A percentile compares a stretch with the other conserved stretches of the same genome.
phyloP scores from a whole-genome alignment of 2,888 invertebrate genomes.

The Chymomyza amoena region DNA sequence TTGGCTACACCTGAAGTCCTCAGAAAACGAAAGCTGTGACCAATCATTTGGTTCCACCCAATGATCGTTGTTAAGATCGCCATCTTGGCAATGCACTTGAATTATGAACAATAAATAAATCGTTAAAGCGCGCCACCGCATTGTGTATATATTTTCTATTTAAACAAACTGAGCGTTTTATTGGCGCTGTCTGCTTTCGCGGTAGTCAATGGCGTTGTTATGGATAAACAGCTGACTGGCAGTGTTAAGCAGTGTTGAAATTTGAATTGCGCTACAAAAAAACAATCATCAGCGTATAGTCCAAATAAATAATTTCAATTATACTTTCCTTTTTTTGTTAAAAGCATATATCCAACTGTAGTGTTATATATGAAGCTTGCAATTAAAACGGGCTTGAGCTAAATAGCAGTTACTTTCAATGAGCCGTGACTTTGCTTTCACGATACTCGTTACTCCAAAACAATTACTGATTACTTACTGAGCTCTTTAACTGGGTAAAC shows the following conservation, averaged over 20 bases:
- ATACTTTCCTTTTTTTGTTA: too few species aligned
- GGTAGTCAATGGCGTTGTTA: conserved; percentile 45
- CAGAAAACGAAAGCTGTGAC: conserved; percentile 19
- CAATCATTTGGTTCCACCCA: conserved; percentile 49
- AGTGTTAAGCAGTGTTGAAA: neutral
- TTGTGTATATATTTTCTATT: conserved; percentile 8
- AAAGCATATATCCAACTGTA: too few species aligned
- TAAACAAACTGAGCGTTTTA: neutral
- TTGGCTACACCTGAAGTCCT: conserved; percentile 31
- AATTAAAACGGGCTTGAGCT: neutral
- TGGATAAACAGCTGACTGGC: neutral
- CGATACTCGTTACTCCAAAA: neutral
- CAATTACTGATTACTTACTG: neutral
- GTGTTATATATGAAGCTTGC: neutral
- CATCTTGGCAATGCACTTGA: conserved; percentile 43
- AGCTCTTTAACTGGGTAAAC: neutral
- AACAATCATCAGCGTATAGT: too few species aligned
- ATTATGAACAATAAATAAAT: conserved; percentile 44
- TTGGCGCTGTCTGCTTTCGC: neutral
- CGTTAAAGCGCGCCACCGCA: conserved; percentile 40
- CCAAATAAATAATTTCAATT: too few species aligned
- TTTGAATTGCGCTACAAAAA: neutral
- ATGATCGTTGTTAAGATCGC: conserved; percentile 17
- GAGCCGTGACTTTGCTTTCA: neutral
- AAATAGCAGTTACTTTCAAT: neutral